Base-by-base conservation (phyloP, 2,113 vertebrate genomes). In the Scortum barcoo region DNA sequence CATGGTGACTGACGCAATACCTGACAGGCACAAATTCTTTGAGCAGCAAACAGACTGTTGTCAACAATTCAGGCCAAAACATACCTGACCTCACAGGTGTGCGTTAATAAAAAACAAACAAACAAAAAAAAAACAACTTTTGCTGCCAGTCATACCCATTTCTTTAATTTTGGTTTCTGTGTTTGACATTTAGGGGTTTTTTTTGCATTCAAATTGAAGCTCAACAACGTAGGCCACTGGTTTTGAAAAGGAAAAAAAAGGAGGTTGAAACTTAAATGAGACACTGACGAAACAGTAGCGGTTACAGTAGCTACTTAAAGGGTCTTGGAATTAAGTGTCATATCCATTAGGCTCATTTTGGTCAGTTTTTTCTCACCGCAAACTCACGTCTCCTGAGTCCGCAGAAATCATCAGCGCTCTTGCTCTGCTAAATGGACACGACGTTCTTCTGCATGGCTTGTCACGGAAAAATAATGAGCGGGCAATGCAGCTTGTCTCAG, bases 81-180 rank as follows among this genome's bases (percentile, higher is more conserved):
- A 2, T 24, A 7, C 40, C 48, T 17, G 33, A 42, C 33, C 56
- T 62, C 38, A 58, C 24, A 44, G 33, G 57, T 53, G 30, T 17
- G 36, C 26, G 16, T 62, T n/a, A n/a, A n/a, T n/a, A n/a, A n/a
- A n/a, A n/a, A n/a, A n/a, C n/a, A n/a, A n/a, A n/a, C n/a, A n/a
- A n/a, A n/a, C n/a, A n/a, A 78, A 81, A 40, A 46, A 30, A 54
- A 33, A 28, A 58, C 54, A 78, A n/a, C 11, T 42, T 63, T 3
- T 77, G 69, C 44, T 53, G 56, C 78, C 67, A 89, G 58, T 88
- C 40, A 86, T 89, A 78, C 86, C 36, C 56, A 78, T 88, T 87
- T 87, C 74, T 89, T 93, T 90, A 87, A 91, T 93, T 94, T 91
- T 92, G 86, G 85, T 92, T 92, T 90, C 72, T 84, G 83, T 90